Evolutionary conservation across 2,888 invertebrate species (phyloP).

Genomic region (Hirtodrosophila alboralis): DNA sequence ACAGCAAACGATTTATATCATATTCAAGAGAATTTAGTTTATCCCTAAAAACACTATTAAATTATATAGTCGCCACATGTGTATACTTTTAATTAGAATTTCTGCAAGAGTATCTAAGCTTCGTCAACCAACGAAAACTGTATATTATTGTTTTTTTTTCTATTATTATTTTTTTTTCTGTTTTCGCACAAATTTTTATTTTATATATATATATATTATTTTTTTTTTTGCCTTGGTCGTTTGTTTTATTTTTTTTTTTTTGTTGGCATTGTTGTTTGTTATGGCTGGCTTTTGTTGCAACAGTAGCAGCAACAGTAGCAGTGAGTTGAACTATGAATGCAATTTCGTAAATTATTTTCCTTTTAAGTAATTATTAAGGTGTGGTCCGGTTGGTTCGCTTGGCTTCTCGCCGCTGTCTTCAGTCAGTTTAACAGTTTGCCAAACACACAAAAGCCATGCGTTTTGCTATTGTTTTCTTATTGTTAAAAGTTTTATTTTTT

Average conservation of each 20-base stretch:
- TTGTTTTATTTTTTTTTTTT: constrained; percentile 47
- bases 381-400: constrained; percentile 74
- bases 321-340: constrained; percentile 82
- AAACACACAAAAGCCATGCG: constrained; percentile 68
- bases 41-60: too few species aligned
- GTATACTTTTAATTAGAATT: too few species aligned
- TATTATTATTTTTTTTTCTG: constrained; percentile 27
- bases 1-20: too few species aligned
- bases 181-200: constrained; percentile 58
- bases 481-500: constrained; percentile 43
- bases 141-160: too few species aligned
- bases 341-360: constrained; percentile 84
- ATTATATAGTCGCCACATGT: too few species aligned
- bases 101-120: too few species aligned
- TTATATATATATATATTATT: constrained; percentile 39
- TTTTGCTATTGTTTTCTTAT: constrained; percentile 42
- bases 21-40: too few species aligned
- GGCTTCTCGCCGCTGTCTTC: constrained; percentile 17
- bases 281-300: constrained; percentile 75
- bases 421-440: constrained; percentile 61
- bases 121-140: too few species aligned
- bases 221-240: constrained; percentile 50
- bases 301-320: constrained; percentile 15
- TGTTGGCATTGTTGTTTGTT: constrained; percentile 66
- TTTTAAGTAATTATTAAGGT: constrained; percentile 85